These are phyloP conservation scores for Melitaea athalia DNA, from an alignment of 2,888 invertebrate species.

Conservation along the genomic window DNA sequence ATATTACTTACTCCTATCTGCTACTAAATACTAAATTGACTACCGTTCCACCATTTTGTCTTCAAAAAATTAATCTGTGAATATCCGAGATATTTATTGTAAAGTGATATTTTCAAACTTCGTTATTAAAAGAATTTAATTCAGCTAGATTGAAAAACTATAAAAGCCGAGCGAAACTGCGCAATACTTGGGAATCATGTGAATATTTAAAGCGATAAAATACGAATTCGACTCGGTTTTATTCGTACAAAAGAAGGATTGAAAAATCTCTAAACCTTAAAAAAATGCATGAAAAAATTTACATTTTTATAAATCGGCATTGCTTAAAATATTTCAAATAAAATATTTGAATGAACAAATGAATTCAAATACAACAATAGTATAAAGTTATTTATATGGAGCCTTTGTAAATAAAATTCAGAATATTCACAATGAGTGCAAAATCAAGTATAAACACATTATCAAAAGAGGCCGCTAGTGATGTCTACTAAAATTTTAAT, in stretches of 20 bases:
- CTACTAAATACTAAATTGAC: too few relatives aligned
- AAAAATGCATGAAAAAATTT: conserved; percentile 15
- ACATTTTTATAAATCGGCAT: conserved; percentile 10
- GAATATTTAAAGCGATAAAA: conserved; percentile 34
- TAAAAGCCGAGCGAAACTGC: conserved; percentile 15
- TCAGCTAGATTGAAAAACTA: conserved; percentile 17
- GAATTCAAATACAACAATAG: neutral
- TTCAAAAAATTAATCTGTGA: too few relatives aligned
- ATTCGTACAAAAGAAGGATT: conserved; percentile 30
- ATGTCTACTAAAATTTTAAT: too few relatives aligned
- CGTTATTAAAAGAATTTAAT: neutral
- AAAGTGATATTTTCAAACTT: neutral
- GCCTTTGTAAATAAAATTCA: neutral
- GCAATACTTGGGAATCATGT: conserved; percentile 25
- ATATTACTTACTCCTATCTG: too few relatives aligned
- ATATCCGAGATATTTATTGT: too few relatives aligned
- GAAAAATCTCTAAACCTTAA: conserved; percentile 27
- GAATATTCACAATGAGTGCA: too few relatives aligned
- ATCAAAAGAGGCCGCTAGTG: too few relatives aligned
- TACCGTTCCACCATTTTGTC: too few relatives aligned
- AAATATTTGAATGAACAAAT: neutral
- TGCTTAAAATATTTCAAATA: conserved; percentile 3
- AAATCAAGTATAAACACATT: too few relatives aligned
- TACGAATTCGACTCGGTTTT: conserved; percentile 34
- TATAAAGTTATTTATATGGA: neutral